Evolutionary conservation across 2,888 invertebrate genomes (phyloP).

Genomic region (Arge pagana): DNA sequence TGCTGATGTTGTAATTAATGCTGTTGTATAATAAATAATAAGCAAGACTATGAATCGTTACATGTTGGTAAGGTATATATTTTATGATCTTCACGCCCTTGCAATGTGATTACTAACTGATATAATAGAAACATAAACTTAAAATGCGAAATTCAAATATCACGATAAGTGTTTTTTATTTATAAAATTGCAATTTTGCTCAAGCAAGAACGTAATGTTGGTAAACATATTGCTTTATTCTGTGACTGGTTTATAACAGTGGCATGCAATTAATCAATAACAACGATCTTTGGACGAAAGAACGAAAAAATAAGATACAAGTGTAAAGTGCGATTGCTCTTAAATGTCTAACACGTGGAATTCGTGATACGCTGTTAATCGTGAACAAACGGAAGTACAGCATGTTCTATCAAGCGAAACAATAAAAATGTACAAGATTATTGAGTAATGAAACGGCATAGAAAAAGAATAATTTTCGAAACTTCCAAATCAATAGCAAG

Average conservation of each 20-base stretch:
- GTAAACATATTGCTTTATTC: not conserved
- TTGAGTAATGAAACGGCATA: constrained; percentile 25
- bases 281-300: not conserved
- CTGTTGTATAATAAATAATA: constrained; percentile 17
- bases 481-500: too few relatives aligned
- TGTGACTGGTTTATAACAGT: constrained; percentile 3
- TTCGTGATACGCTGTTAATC: constrained; percentile 11
- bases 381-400: constrained; percentile 16
- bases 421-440: constrained; percentile 17
- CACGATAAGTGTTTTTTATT: not conserved
- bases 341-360: not conserved
- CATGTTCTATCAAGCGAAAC: constrained; percentile 15
- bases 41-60: constrained; percentile 20
- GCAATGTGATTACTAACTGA: constrained; percentile 15
- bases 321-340: not conserved
- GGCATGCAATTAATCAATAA: not conserved
- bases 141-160: constrained; percentile 11
- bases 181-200: constrained; percentile 10
- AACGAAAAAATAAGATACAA: not conserved
- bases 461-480: too few relatives aligned
- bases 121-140: constrained; percentile 5
- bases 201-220: not conserved
- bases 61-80: constrained; percentile 19
- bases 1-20: constrained; percentile 14
- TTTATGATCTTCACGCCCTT: constrained; percentile 18